Evolutionary conservation across 2,888 invertebrate species (phyloP), one percentile per base, ranked within the genome.

Genomic region (Lumbricus terrestris): DNA sequence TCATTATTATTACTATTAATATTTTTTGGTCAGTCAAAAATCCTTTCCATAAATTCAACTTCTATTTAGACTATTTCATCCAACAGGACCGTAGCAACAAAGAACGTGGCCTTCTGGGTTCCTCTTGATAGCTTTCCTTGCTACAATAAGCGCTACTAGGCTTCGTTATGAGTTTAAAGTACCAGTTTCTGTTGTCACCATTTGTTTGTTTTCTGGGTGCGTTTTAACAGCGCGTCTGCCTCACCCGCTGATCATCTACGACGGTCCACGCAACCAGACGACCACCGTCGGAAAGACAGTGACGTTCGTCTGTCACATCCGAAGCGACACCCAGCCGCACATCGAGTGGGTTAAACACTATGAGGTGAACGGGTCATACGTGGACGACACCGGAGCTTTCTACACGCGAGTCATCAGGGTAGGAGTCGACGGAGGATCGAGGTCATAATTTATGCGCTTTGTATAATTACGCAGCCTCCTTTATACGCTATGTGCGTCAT

Each of bases 261-360:
- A 96, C 15, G 94, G 90, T 34, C 97, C 97, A 0, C 96, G 96
- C 93, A 98, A 98, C 95, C 96, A 96, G 92, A 98, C 98, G 0
- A 96, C 96, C 92, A 94, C 96, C 91, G 95, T 97, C 92, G 98
- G 98, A 91, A 96, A 96, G 91, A 96, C 96, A 90, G 97, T 96
- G 89, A 96, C 95, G 92, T 97, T 98, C 95, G 96, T 96, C 94
- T 98, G 98, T 95, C 96, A 96, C 93, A 96, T 97, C 93, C 96
- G 98, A 40, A 97, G 98, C 92, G 98, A 98, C 94, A 96, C 98
- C 93, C 97, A 97, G 94, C 97, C 97, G 90, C 96, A 96, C 93
- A 96, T 98, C 91, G 96, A 96, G 93, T 98, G 98, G 98, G 94
- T 97, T 91, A 96, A 96, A 94, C 93, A 95, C 91, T 94, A 93